Evolutionary conservation across 2,797 vertebrate species (phyloP), one percentile per base, ranked within the genome.

Genomic region (Ptychobarbus kaznakovi): DNA sequence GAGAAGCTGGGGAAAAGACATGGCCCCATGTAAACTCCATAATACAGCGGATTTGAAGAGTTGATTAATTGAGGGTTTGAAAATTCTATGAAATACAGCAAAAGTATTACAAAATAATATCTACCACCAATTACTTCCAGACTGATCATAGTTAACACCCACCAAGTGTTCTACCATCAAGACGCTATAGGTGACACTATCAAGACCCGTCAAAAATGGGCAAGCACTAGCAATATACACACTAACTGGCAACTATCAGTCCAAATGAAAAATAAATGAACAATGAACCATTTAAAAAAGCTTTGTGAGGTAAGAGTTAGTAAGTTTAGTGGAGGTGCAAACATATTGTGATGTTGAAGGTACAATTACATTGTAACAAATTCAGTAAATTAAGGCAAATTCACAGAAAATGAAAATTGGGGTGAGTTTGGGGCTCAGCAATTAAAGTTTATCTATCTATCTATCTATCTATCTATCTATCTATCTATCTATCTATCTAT

Each of bases 1-100:
- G 88, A 87, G 88, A 81, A 86, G 22, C 66, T 81, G 51, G 70
- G 63, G 35, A 86, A 28, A 61, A 49, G n/a, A 44, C 69, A 80
- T 6, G 10, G 49, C 53, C 18, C 25, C 25, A 49, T 49, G 28
- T 49, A 44, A 80, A 49, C 61, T 80, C 28, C 5, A 35, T 35
- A 25, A 61, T 42, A 42, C 56, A 61, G 42, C 22, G 2, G 38
- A 56, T 78, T 69, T 83, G 6, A 83, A 25, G 28, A 13, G 44
- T 28, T 76, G 73, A 13, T 53, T 66, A 51, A 35, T 20, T 65
- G 56, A 22, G 9, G n/a, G 28, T 38, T 20, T 82, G 20, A n/a
- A 7, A 22, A 49, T 70, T 13, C 9, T 44, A 15, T 32, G 22
- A 72, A 28, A 40, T 18, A 16, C 65, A 56, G 65, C 13, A 56